Base-by-base conservation (phyloP, 2,888 invertebrate species). In the Orthosia gracilis region DNA sequence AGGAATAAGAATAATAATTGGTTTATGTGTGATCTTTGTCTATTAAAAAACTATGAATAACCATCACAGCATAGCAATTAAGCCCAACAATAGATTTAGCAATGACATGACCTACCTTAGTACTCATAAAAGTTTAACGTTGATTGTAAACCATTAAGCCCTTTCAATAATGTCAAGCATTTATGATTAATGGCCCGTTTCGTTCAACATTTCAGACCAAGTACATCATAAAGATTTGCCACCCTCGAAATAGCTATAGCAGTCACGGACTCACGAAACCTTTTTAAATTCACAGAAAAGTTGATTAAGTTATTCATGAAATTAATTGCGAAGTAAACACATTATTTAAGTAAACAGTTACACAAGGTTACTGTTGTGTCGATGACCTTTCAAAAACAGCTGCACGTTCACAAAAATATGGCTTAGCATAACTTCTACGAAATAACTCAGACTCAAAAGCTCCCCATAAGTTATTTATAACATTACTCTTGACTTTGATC, bases 291-390 rank as follows among this genome's bases (percentile, higher is more conserved):
- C 45, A 82, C 26, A 52, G 15, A 76, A 47, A 21, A 1, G 18
- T 57, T 68, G 49, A 72, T 80, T 67, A 67, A 68, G 49, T 82
- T 77, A 82, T 71, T 77, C 59, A 62, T 65, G 15, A 68, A 77
- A 64, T 64, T 64, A 61, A 61, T 70, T 26, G 23, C 50, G 13
- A 57, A 57, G 55, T 45, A 4, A 67, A 71, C 71, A 77, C 59
- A 59, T 71, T 52, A 61, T 47, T 61, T 49, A n/a, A 59, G 49
- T 63, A 65, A 77, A 72, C 64, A 65, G 18, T 15, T 58, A 15
- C 3, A 23, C 59, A 61, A 68, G 72, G 78, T 68, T 82, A 26
- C 13, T 40, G 18, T 13, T 4, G 9, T 31, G 72, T 78, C 78
- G 18, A 54, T 68, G 64, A 68, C 59, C 83, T 64, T 57, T 63